phyloP scores from a whole-genome alignment of 2,888 invertebrate species.

The Boloria selene region DNA sequence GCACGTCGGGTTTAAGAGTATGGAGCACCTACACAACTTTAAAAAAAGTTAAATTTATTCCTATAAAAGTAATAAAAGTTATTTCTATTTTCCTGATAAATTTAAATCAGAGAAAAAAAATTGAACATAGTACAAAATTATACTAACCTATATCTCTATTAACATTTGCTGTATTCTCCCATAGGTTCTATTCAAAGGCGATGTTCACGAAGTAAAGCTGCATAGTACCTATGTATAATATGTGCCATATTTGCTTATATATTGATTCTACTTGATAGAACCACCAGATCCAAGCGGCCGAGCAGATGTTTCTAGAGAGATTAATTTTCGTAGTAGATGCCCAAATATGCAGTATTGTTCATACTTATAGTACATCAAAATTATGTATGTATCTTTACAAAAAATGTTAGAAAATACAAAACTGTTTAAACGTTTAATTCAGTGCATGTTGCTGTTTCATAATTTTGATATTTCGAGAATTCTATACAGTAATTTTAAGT shows the following conservation, averaged over 20 bases:
- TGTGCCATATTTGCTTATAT: conserved; percentile 7
- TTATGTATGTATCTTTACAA: neutral
- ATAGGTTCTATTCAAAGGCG: conserved; percentile 9
- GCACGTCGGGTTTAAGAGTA: neutral
- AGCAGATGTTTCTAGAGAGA: conserved; percentile 4
- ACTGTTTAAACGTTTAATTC: conserved; percentile 9
- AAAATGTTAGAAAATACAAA: neutral
- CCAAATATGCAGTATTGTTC: neutral
- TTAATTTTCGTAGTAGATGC: neutral
- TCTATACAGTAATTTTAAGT: too few species aligned
- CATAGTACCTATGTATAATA: neutral
- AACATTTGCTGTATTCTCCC: neutral
- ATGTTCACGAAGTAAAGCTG: conserved; percentile 6
- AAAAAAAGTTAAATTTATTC: neutral
- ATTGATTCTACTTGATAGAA: conserved; percentile 6
- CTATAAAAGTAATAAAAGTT: neutral
- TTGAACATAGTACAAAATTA: neutral
- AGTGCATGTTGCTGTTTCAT: too few species aligned
- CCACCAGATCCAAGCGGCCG: conserved; percentile 5
- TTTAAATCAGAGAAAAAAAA: conserved; percentile 5
- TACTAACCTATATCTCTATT: neutral
- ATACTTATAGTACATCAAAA: neutral
- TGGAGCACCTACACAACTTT: neutral
- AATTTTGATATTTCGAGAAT: too few species aligned
- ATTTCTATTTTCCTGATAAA: conserved; percentile 4